Evolutionary conservation across 2,113 vertebrate genomes (phyloP).

Genomic region (crab-eating macaque (Macaca fascicularis)): DNA sequence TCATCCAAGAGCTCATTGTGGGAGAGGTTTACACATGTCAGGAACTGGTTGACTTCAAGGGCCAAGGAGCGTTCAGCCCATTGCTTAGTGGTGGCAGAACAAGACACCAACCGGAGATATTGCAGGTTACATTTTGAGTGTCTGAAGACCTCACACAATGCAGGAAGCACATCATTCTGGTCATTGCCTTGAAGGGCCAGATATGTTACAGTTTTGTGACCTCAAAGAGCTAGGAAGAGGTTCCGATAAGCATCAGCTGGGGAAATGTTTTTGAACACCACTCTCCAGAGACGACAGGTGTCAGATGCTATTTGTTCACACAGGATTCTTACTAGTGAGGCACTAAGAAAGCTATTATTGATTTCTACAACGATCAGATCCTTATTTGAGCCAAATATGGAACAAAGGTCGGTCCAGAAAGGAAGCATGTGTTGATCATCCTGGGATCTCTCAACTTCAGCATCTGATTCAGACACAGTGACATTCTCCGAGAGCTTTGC

Average conservation of each 20-base stretch:
- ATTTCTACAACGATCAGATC: background rate
- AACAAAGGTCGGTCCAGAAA: slow-evolving; percentile 43
- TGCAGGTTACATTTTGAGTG: background rate
- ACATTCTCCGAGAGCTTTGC: background rate
- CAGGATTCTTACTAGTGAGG: background rate
- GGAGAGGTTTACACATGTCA: background rate
- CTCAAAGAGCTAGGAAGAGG: background rate
- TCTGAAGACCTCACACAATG: background rate
- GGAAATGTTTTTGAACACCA: background rate
- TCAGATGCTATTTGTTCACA: background rate
- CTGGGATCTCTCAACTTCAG: background rate
- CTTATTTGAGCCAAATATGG: background rate
- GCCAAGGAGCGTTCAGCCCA: background rate
- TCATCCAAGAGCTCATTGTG: background rate
- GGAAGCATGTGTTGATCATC: background rate
- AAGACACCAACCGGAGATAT: slow-evolving; percentile 13
- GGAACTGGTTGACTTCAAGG: background rate
- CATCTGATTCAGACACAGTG: fast-evolving
- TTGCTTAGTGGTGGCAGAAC: background rate
- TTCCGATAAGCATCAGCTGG: background rate
- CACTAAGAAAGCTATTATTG: background rate
- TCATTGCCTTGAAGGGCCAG: background rate
- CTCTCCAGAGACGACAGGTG: background rate
- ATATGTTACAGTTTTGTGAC: background rate
- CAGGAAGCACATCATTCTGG: background rate